Base-by-base conservation (phyloP, 2,113 vertebrate species). In the Callaeas wilsoni region DNA sequence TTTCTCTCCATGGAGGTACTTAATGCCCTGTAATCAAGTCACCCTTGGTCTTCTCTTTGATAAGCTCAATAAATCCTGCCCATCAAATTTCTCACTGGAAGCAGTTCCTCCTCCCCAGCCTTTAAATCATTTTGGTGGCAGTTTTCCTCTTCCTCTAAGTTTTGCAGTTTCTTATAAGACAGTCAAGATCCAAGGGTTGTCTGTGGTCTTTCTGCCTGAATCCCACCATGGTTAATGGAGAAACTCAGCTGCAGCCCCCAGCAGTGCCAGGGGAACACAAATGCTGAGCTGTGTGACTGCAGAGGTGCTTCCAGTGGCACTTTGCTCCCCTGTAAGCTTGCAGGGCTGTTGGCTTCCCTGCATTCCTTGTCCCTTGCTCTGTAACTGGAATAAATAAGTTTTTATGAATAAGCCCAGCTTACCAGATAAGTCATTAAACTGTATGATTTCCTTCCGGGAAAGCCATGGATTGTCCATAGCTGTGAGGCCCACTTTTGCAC, bases 1-100 rank as follows among this genome's bases (percentile, higher is more conserved):
- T 96, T 95, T 95, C 74, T 79, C 91, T 73, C 81, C 47, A 20
- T 60, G 81, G 74, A 94, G 89, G 93, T 91, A 25, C 73, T 94
- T 96, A 95, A 94, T 84, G 84, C 94, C 87, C 84, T 94, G 84
- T 92, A 92, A 95, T 95, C 94, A 89, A 92, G 60, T 84, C 83
- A 92, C 94, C 83, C 80, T 90, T 93, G 80, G 68, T 87, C 80
- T 90, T 92, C 75, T 71, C 79, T 95, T 95, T 91, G 94, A 91
- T 94, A 93, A 95, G 47, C 64, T 92, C 79, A 94, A 75, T 56
- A 91, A 95, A 92, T 92, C 65, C 86, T 84, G 81, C 65, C 84
- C 1, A 0, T 84, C 89, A 84, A 41, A 87, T 79, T 94, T 92
- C 81, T 84, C 62, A 75, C 41, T 84, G 84, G 56, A 56, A 94